Conservation (phyloP, 2,888 invertebrate species). For the Rhaphigaster nebulosa region DNA sequence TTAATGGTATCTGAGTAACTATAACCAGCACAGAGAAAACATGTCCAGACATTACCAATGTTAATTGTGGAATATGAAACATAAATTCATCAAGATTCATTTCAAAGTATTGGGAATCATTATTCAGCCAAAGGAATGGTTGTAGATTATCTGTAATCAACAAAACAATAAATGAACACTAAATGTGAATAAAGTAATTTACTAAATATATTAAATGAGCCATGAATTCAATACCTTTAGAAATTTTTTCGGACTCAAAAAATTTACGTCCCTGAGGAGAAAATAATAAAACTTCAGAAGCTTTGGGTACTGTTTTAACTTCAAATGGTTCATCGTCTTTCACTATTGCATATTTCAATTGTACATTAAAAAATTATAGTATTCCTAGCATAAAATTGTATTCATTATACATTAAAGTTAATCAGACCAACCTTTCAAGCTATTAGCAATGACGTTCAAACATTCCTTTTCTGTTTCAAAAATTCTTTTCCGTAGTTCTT, state of each 20-base stretch:
- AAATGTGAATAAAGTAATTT: not conserved
- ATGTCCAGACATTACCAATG: not conserved
- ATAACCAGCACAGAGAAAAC: not conserved
- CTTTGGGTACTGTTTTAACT: not conserved
- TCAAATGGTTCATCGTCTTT: not conserved
- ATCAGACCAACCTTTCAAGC: not conserved
- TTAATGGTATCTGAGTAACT: not conserved
- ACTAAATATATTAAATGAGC: not conserved
- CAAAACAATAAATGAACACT: not conserved
- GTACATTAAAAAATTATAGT: not conserved
- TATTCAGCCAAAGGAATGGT: slow-evolving; percentile 28
- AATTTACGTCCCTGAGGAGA: slow-evolving; percentile 30
- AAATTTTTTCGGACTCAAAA: not conserved
- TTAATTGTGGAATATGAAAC: not conserved
- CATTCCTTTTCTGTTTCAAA: slow-evolving; percentile 20
- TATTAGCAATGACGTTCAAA: slow-evolving; percentile 22
- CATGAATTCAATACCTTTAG: not conserved
- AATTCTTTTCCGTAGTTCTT: slow-evolving; percentile 14
- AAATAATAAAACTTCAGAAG: slow-evolving; percentile 27
- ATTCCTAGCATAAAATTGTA: not conserved
- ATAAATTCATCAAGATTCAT: slow-evolving; percentile 41
- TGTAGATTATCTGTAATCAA: slow-evolving; percentile 9
- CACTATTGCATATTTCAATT: not conserved
- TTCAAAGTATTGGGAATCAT: slow-evolving; percentile 11
- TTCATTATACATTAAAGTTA: not conserved